Base-by-base conservation (phyloP, 92 coral and sea anemone genomes). In the Pocillopora grandis region DNA sequence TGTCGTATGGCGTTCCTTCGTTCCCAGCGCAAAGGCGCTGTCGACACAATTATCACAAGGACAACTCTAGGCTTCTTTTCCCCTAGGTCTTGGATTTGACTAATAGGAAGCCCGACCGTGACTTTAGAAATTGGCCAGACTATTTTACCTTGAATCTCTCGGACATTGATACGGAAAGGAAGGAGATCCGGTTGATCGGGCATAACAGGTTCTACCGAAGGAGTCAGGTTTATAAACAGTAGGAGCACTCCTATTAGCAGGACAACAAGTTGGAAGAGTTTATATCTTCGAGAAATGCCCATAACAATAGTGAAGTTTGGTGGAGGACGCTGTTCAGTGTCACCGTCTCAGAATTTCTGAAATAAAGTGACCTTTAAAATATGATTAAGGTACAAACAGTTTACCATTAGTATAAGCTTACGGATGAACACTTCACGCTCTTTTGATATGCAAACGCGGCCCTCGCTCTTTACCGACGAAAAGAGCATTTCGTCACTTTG, bases 1-100 rank as follows among this genome's bases (percentile, higher is more conserved):
- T 62, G 52, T 19, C 94, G 91, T 35, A 91, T 85, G n/a, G 84
- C 91, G 37, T 88, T 89, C 71, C 94, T 80, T 52, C 94, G 80
- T 10, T 86, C 87, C 60, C 78, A 36, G 66, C 91, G 60, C 33
- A 76, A 55, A 1, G 94, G 94, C 18, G 91, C 91, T 5, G 89
- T 64, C 7, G 94, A 88, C 27, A 90, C 83, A 16, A 88, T 81
- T 17, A 90, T 80, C 42, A 90, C 84, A 3, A 90, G 88, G 5
- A 67, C 66, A 23, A 90, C 89, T 16, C 58, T 21, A 9, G 87
- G 18, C 72, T 84, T 79, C 69, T 48, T 79, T 49, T 52, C 55
- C 58, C 60, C 78, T 37, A 75, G 7, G 82, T 87, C 89, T 37
- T 58, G 42, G 65, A 68, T 63, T 71, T 80, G 78, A 64, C 74